Percentiles rank a stretch among this genome's conserved stretches.
Evolutionary conservation across 2,888 invertebrate species (phyloP).

Genomic region (Nezara viridula): DNA sequence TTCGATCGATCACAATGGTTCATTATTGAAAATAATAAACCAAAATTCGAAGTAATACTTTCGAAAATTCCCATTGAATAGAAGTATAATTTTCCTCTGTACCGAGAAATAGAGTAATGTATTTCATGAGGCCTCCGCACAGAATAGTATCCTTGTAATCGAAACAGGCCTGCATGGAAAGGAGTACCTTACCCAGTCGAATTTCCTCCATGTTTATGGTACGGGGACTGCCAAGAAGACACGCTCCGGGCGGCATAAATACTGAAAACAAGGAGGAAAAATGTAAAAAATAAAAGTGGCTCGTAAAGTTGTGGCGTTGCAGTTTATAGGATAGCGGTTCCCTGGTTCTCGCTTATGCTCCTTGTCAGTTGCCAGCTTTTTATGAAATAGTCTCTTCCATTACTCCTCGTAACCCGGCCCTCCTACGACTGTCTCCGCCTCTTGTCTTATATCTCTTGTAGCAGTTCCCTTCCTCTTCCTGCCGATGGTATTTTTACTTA

Average conservation of each 20-base stretch:
- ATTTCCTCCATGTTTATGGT: neutral
- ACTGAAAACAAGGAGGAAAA: constrained; percentile 15
- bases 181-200: neutral
- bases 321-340: constrained; percentile 44
- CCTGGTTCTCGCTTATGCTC: constrained; percentile 38
- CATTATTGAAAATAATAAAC: no score
- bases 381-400: constrained; percentile 13
- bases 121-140: neutral
- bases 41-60: no score
- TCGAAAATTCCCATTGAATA: no score
- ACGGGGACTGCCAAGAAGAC: constrained; percentile 32
- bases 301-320: constrained; percentile 2
- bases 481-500: constrained; percentile 8
- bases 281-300: constrained; percentile 34
- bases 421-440: constrained; percentile 1
- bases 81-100: no score
- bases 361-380: constrained; percentile 38
- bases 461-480: neutral
- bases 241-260: constrained; percentile 28
- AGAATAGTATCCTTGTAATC: neutral
- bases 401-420: constrained; percentile 13
- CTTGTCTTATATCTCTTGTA: constrained; percentile 30
- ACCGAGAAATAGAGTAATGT: neutral
- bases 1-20: no score
- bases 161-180: neutral